Percentiles rank a stretch among this genome's conserved stretches.
Evolutionary conservation across 2,113 vertebrate species (phyloP).

Genomic region (Hemiprocne comata): DNA sequence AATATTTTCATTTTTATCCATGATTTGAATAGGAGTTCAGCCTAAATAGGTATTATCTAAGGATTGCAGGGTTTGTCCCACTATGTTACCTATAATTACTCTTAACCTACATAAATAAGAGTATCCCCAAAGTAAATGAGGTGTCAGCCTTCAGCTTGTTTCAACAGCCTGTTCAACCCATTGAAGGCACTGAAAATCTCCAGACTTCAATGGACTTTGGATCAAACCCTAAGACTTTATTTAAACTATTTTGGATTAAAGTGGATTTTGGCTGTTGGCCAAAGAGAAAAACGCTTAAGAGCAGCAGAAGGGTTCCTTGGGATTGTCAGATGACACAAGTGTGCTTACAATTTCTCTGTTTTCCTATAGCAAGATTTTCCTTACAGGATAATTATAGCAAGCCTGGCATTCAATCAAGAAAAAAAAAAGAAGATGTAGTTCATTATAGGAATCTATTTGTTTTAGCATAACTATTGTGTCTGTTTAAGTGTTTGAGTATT

Average conservation of each 20-base stretch:
- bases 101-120: slow-evolving; percentile 18
- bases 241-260: slow-evolving; percentile 36
- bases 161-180: neutral
- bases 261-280: slow-evolving; percentile 29
- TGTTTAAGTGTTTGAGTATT: slow-evolving; percentile 35
- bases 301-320: neutral
- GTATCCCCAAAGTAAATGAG: neutral
- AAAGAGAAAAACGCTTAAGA: slow-evolving; percentile 24
- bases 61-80: slow-evolving; percentile 19
- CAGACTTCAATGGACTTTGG: neutral
- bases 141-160: neutral
- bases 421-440: neutral
- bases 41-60: slow-evolving; percentile 9
- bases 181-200: neutral
- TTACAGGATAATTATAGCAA: neutral
- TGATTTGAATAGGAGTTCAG: neutral
- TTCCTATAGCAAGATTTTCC: slow-evolving; percentile 13
- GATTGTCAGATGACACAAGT: neutral
- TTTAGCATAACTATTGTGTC: slow-evolving; percentile 22
- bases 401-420: neutral
- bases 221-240: slow-evolving; percentile 23
- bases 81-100: slow-evolving; percentile 27
- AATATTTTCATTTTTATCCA: neutral
- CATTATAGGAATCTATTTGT: slow-evolving; percentile 25
- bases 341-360: slow-evolving; percentile 7